Base-by-base conservation (phyloP, 2,113 vertebrate genomes). In the Pholis gunnellus region DNA sequence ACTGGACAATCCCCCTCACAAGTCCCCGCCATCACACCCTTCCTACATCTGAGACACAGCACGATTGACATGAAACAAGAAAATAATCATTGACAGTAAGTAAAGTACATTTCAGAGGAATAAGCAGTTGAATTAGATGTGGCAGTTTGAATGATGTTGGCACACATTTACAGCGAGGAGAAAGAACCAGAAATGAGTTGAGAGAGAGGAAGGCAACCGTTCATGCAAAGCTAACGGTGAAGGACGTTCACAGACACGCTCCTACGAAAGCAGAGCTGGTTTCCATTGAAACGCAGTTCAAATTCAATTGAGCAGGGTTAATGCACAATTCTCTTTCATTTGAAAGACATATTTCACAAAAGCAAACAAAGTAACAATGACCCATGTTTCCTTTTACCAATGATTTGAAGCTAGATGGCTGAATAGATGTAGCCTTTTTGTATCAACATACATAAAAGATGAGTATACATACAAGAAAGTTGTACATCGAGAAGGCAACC, bases 171-270 rank as follows among this genome's bases (percentile, higher is more conserved):
- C 9, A 79, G 60, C 56, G 29, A 61, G 7, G 67, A 81, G 25
- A 72, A 77, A 78, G 54, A 61, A 70, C 31, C 78, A 66, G 71
- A 86, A 80, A 76, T 52, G 14, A 46, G 31, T 15, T 77, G 75
- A 75, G 36, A 57, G 36, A 57, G 31, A 78, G 60, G 75, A 77
- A 85, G 57, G 72, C 72, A 68, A 81, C 22, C 50, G 74, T 79
- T 83, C 84, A 93, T 93, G 90, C 91, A 92, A 90, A 89, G 90
- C 88, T 83, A 86, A 91, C 86, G 88, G 92, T 85, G 85, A 93
- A 89, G 82, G 86, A 90, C 67, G 20, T 87, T 31, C 48, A 78
- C 70, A 84, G 61, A 78, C 72, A 73, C 48, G 44, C 42, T 60
- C 44, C 57, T 56, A 68, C 74, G 75, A 79, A 87, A 91, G 80